Conservation (phyloP, 2,888 invertebrate genomes). For the Drosophila robusta region DNA sequence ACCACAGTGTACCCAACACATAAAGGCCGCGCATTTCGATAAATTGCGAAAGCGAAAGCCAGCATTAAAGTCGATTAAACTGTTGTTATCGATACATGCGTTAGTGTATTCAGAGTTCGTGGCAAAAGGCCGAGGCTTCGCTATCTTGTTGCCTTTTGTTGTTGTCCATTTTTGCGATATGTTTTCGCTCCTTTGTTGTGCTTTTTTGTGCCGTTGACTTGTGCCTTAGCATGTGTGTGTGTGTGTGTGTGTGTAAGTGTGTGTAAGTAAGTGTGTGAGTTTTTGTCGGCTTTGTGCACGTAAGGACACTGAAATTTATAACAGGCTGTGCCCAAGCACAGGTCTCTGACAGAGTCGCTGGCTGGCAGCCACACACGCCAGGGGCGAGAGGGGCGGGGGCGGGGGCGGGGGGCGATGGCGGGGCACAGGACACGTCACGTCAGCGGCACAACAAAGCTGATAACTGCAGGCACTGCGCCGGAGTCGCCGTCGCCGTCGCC, state of each 20-base stretch:
- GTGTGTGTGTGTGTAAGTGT: conserved; percentile 18
- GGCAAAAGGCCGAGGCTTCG: background rate
- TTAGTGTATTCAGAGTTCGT: conserved; percentile 16
- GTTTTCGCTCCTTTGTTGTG: conserved; percentile 47
- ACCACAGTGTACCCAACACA: no score
- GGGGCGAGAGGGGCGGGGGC: conserved; percentile 6
- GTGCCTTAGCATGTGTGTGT: conserved; percentile 26
- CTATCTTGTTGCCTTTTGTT: conserved; percentile 33
- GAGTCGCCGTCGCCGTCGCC: conserved; percentile 32
- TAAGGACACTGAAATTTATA: conserved; percentile 58
- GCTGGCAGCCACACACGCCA: conserved; percentile 27
- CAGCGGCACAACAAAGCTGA: conserved; percentile 64
- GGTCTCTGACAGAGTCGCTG: conserved; percentile 37
- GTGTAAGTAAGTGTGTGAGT: conserved; percentile 21
- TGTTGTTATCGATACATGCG: background rate
- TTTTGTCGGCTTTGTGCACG: conserved; percentile 49
- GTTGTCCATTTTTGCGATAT: conserved; percentile 51
- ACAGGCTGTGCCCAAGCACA: conserved; percentile 30
- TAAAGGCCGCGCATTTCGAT: no score
- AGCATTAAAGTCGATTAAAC: background rate
- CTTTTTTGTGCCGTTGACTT: conserved; percentile 52
- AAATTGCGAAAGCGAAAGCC: no score
- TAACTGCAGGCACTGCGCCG: conserved; percentile 58
- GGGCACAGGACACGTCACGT: conserved; percentile 58
- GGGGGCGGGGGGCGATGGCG: background rate